These are phyloP conservation scores for Trichomycterus rosablanca DNA, from an alignment of 2,113 vertebrate species.

Conservation along the genomic window DNA sequence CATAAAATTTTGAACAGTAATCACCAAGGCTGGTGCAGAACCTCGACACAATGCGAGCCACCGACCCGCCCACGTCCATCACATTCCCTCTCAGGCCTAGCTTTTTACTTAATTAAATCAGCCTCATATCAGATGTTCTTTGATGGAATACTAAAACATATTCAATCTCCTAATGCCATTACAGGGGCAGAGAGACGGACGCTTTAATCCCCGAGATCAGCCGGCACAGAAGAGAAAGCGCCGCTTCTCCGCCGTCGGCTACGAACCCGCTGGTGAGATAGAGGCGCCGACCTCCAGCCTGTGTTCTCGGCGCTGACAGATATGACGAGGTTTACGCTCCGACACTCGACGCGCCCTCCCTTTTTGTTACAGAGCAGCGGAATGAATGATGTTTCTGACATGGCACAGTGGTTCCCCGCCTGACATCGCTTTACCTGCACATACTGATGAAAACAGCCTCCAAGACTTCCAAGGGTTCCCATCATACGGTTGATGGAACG, in stretches of 20 bases:
- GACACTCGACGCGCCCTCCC: constrained; percentile 19
- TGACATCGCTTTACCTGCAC: constrained; percentile 20
- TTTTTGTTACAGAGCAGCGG: constrained; percentile 13
- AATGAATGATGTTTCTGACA: constrained; percentile 40
- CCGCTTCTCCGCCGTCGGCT: constrained; percentile 60
- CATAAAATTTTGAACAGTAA: constrained; percentile 21
- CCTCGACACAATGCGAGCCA: constrained; percentile 19
- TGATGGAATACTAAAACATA: constrained; percentile 67
- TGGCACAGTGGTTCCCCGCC: constrained; percentile 27
- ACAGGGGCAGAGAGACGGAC: constrained; percentile 61
- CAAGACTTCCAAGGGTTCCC: constrained; percentile 24
- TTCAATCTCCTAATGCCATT: constrained; percentile 70
- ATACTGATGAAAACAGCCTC: constrained; percentile 18
- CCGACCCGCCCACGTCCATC: constrained; percentile 6
- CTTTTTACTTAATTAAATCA: constrained; percentile 72
- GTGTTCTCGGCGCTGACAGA: constrained; percentile 33
- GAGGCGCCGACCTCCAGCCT: constrained; percentile 24
- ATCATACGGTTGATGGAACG: constrained; percentile 9
- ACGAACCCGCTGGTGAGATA: constrained; percentile 42
- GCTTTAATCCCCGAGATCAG: constrained; percentile 65
- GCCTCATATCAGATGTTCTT: constrained; percentile 68
- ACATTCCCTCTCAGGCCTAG: constrained; percentile 46
- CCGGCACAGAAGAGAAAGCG: constrained; percentile 54
- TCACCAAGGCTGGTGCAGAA: constrained; percentile 7
- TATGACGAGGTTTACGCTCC: constrained; percentile 29